These are phyloP conservation scores for Anoplophora glabripennis DNA, from an alignment of 1,140 invertebrate species.

Conservation along the genomic window DNA sequence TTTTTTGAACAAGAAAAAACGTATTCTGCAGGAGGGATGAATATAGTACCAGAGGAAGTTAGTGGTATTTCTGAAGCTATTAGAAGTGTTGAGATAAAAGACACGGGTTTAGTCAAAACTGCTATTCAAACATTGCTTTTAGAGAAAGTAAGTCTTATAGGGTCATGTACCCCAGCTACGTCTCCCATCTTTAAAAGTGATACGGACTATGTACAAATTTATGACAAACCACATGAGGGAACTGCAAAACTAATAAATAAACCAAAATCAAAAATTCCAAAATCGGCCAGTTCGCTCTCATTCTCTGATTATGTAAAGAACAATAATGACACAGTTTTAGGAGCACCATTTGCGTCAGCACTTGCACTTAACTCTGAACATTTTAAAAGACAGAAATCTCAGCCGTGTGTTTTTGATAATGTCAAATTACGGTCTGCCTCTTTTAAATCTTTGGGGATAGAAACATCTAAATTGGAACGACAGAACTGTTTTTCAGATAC, in stretches of 20 bases:
- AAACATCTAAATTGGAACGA: conserved; percentile 1
- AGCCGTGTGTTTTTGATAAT: conserved; percentile 6
- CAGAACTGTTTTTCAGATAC: conserved; percentile 29
- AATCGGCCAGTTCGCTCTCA: conserved; percentile 27
- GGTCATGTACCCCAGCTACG: conserved; percentile 40
- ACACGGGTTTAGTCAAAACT: conserved; percentile 42
- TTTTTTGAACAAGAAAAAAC: no score
- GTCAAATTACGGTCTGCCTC: background rate
- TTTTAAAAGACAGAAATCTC: conserved; percentile 22
- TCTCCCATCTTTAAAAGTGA: conserved; percentile 29
- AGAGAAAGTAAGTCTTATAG: conserved; percentile 45
- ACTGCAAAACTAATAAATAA: conserved; percentile 14
- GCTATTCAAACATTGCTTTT: conserved; percentile 48
- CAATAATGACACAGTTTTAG: conserved; percentile 36
- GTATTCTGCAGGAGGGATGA: no score
- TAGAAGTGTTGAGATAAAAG: conserved; percentile 29
- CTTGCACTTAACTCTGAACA: conserved; percentile 17
- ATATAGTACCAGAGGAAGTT: background rate
- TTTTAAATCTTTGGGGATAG: background rate
- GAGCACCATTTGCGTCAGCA: conserved; percentile 31
- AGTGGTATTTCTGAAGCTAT: conserved; percentile 22
- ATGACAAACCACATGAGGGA: no score
- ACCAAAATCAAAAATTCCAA: conserved; percentile 11
- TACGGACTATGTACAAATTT: background rate
- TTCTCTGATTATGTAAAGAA: conserved; percentile 24